phyloP scores from a whole-genome alignment of 2,797 vertebrate genomes.

The Alca torda region DNA sequence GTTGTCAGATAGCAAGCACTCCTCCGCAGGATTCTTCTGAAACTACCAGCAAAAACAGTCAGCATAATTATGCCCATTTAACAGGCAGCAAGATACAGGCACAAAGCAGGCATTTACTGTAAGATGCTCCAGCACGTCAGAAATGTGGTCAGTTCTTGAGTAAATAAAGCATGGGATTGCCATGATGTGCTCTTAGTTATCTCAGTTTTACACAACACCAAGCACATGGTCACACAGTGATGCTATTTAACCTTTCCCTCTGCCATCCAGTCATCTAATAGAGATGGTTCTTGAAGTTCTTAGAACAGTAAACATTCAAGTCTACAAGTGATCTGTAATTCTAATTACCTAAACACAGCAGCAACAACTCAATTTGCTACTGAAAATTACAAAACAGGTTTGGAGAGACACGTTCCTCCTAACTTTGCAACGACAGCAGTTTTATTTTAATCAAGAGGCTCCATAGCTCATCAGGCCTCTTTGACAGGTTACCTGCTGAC shows the following conservation, averaged over 20 bases:
- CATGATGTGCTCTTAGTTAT: background rate
- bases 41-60: background rate
- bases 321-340: background rate
- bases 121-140: background rate
- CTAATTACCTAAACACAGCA: background rate
- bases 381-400: background rate
- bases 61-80: background rate
- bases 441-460: background rate
- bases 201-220: background rate
- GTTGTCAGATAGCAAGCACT: background rate
- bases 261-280: background rate
- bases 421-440: background rate
- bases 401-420: background rate
- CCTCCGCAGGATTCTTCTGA: rapidly evolving
- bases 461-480: background rate
- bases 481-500: background rate
- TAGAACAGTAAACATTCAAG: background rate
- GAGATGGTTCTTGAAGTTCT: background rate
- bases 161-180: background rate
- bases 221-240: background rate
- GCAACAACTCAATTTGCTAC: background rate
- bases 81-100: background rate
- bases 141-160: background rate
- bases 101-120: background rate
- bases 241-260: background rate